Evolutionary conservation across 2,888 invertebrate genomes (phyloP), one percentile per base, ranked within the genome.

Genomic region (Rhyacophila evoluta): DNA sequence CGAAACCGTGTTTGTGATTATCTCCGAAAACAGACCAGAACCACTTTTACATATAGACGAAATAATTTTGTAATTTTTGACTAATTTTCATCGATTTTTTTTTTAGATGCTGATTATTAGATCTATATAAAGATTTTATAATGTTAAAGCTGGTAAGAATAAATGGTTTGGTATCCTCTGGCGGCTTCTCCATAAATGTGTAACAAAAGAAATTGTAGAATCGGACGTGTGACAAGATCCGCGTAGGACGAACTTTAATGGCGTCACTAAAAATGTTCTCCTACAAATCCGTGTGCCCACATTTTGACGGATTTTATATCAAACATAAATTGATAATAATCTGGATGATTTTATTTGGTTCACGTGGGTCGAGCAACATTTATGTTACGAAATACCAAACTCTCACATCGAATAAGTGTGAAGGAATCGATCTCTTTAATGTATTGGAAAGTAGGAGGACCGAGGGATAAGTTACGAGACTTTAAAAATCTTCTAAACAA

Each of bases 181-280:
- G 2, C 10, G 19, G 55, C 15, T 55, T n/a, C 19, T 19, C 38
- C 55, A 55, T 55, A 55, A 55, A 55, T 55, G 55, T 55, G 55
- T 55, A 55, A 55, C 55, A 55, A 55, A 55, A 55, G 55, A 55
- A 55, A 55, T 55, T 55, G 55, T 55, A 55, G 19, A 55, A 25
- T 55, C 55, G 55, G 55, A 55, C 19, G 55, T 55, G 41, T 55
- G 55, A 55, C 55, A 55, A 55, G 55, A 55, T 55, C 55, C 55
- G 55, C 55, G 55, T 55, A 55, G 55, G 55, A 12, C 10, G 55
- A 55, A 55, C 15, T 55, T 55, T 55, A 55, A 55, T 25, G 55
- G 55, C 55, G 55, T 55, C 55, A 55, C 55, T 55, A 55, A 55
- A 55, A 55, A 55, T 55, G 55, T 55, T 55, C 55, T 55, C 55